Evolutionary conservation across 2,797 vertebrate genomes (phyloP), one percentile per base, ranked within the genome.

Genomic region (Neomorphus geoffroyi): DNA sequence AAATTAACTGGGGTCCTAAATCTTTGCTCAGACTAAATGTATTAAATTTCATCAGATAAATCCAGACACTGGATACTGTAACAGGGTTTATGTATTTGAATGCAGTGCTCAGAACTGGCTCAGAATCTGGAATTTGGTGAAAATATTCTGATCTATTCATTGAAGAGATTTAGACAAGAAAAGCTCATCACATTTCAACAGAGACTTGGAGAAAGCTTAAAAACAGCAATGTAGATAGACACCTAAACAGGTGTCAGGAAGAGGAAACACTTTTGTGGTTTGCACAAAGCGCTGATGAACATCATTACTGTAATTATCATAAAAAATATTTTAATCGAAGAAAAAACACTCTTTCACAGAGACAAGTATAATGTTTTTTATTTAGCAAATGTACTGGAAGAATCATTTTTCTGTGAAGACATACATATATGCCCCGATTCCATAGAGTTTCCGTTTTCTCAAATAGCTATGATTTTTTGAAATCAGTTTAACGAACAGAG

Each of bases 371-470:
- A 96, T 54, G 70, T 88, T 80, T 48, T 98, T 98, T 98, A 98
- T 98, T 98, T 98, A 98, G 90, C 92, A 98, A 98, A 97, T 89
- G 93, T 96, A 96, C 86, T 95, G 92, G 69, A 96, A 95, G 73
- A 88, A 94, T 81, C 88, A 18, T 60, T 96, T 91, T 93, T 86
- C 92, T 93, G 80, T 95, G 96, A 92, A 93, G 95, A 92, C 19
- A 26, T 69, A 97, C 50, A 92, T 78, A 88, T 85, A 96, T 41
- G 88, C 19, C 70, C 66, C 77, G 93, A 70, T 80, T 96, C 80
- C 80, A 93, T 18, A 95, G 69, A 74, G 46, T 58, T 78, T 78
- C 80, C 43, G 48, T 80, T 73, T 65, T 88, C 58, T 93, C 73
- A 85, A 86, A 86, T 22, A 92, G 35, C 27, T 66, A 54, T 1